Percentiles rank a stretch among this genome's conserved stretches.
Conservation (phyloP, 2,888 invertebrate species). For the Leucoma salicis region DNA sequence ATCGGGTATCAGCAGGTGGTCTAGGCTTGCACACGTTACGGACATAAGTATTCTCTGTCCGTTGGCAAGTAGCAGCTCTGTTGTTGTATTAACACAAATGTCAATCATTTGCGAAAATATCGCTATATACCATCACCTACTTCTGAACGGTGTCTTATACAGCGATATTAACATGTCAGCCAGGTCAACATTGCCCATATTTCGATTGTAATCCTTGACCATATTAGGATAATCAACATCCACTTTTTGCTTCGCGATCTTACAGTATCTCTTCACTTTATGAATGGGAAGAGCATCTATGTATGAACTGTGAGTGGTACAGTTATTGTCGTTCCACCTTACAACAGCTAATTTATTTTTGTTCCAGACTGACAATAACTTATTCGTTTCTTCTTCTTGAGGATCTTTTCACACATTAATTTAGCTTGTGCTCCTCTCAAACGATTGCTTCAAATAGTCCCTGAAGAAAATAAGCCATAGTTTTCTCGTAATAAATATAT, state of each 20-base stretch:
- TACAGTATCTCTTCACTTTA: neutral
- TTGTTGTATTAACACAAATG: conserved; percentile 21
- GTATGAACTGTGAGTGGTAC: conserved; percentile 24
- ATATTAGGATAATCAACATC: conserved; percentile 2
- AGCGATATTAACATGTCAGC: conserved; percentile 35
- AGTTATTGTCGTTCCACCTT: conserved; percentile 12
- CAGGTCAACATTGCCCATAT: conserved; percentile 12
- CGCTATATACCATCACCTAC: conserved; percentile 30
- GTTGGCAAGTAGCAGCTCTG: no score
- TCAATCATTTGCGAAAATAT: conserved; percentile 26
- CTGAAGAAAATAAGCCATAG: conserved; percentile 29
- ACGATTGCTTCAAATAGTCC: conserved; percentile 26
- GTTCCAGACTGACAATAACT: conserved; percentile 12
- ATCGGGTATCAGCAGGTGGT: neutral
- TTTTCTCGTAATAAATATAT: conserved; percentile 20
- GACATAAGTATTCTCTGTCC: neutral
- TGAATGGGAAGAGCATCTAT: conserved; percentile 12
- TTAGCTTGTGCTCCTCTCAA: conserved; percentile 20
- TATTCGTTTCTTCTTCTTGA: conserved; percentile 28
- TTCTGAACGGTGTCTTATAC: conserved; percentile 33
- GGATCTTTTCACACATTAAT: conserved; percentile 8
- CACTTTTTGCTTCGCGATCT: conserved; percentile 1
- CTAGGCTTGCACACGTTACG: neutral
- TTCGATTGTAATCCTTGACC: conserved; percentile 1
- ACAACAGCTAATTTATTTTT: conserved; percentile 1